Conservation (phyloP, 2,113 vertebrate species). For the Atlantisia rogersi region DNA sequence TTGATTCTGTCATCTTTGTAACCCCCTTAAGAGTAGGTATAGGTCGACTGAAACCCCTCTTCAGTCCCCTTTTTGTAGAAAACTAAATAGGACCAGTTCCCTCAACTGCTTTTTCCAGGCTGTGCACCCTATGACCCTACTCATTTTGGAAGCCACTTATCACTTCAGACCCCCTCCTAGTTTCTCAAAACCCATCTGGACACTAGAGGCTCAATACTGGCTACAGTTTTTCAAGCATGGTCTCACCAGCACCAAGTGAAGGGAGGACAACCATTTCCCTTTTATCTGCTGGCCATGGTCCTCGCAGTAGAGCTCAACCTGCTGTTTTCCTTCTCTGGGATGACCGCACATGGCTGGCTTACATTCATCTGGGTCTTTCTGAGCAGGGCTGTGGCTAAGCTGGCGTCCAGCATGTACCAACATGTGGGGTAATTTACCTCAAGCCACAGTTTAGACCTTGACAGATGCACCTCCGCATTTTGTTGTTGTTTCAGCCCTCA, state of each 20-base stretch:
- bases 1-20: neutral
- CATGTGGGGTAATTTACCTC: neutral
- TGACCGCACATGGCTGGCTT: fast-evolving
- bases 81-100: neutral
- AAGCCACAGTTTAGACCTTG: neutral
- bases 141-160: neutral
- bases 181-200: neutral
- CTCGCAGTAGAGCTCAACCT: neutral
- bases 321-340: neutral
- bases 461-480: neutral
- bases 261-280: neutral
- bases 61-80: neutral
- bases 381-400: neutral
- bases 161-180: neutral
- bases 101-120: neutral
- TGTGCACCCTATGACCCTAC: no score
- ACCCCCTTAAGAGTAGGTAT: neutral
- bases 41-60: neutral
- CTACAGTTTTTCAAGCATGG: neutral
- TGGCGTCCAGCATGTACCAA: neutral
- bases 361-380: neutral
- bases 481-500: neutral
- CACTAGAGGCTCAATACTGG: neutral
- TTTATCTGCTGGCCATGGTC: neutral
- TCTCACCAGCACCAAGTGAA: neutral